Conservation (phyloP, 2,888 invertebrate species). For the Tupiocoris notatus region DNA sequence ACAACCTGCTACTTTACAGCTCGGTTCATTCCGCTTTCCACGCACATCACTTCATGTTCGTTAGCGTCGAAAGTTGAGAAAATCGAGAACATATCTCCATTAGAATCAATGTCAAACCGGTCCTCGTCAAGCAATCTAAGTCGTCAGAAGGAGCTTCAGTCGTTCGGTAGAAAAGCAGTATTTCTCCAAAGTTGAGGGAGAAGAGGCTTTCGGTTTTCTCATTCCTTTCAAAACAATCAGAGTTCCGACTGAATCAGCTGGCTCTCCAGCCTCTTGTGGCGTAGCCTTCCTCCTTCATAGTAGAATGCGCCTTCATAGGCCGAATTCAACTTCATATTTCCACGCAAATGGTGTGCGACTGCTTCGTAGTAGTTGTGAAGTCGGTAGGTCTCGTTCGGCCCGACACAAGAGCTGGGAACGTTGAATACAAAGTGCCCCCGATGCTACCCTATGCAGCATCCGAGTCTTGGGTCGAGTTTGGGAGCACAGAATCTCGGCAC, state of each 20-base stretch:
- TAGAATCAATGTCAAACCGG: neutral
- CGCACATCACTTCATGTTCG: no score
- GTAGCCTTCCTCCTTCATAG: neutral
- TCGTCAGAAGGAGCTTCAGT: neutral
- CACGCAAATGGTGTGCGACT: neutral
- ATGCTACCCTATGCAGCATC: neutral
- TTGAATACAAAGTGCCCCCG: conserved; percentile 23
- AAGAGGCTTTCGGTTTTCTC: no score
- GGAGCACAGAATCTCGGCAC: conserved; percentile 12
- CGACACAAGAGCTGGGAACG: neutral
- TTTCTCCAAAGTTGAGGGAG: neutral
- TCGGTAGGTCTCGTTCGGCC: neutral
- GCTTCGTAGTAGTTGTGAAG: neutral
- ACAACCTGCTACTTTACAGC: no score
- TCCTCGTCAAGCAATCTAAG: neutral
- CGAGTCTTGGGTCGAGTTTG: neutral
- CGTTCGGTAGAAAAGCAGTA: neutral
- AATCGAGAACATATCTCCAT: no score
- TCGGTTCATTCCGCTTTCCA: no score
- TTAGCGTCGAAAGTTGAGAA: no score
- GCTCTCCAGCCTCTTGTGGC: neutral
- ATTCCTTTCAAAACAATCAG: no score
- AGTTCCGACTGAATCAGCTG: no score
- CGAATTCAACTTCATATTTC: neutral
- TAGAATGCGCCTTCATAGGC: no score